Evolutionary conservation across 37 sponge, comb jelly and placozoan genomes (phyloP).

Genomic region (Spongilla lacustris): DNA sequence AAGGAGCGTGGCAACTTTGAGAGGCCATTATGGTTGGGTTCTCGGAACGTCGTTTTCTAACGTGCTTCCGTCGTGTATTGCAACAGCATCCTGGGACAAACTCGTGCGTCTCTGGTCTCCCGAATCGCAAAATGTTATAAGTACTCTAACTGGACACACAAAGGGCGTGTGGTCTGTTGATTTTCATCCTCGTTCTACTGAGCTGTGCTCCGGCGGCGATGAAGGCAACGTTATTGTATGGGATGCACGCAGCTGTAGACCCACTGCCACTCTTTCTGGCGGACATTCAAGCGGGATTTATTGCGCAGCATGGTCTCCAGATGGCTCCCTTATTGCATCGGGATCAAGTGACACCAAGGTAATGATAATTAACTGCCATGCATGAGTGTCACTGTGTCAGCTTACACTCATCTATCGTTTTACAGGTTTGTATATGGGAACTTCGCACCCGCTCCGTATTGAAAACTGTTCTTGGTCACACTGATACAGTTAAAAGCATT

Average conservation of each 20-base stretch:
- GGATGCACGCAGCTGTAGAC: conserved; percentile 69
- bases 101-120: conserved; percentile 86
- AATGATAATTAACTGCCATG: too few relatives aligned
- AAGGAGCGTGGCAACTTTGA: conserved; percentile 32
- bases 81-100: conserved; percentile 91
- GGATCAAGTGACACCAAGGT: conserved; percentile 81
- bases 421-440: conserved; percentile 85
- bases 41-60: conserved; percentile 63
- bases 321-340: conserved; percentile 71
- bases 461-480: conserved; percentile 72
- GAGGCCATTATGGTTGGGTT: conserved; percentile 82
- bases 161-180: conserved; percentile 80
- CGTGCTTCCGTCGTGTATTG: conserved; percentile 51
- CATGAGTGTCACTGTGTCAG: too few relatives aligned
- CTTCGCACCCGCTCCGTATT: conserved; percentile 52
- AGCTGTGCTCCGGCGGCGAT: conserved; percentile 69
- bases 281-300: conserved; percentile 71
- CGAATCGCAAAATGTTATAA: conserved; percentile 50
- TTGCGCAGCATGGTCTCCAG: conserved; percentile 81
- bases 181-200: conserved; percentile 70
- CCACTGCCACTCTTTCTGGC: conserved; percentile 19
- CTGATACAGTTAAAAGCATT: conserved; percentile 71
- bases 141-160: conserved; percentile 67
- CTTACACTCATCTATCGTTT: too few relatives aligned
- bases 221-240: conserved; percentile 77